Conservation (phyloP, 2,113 vertebrate species). For the Labrus mixtus region DNA sequence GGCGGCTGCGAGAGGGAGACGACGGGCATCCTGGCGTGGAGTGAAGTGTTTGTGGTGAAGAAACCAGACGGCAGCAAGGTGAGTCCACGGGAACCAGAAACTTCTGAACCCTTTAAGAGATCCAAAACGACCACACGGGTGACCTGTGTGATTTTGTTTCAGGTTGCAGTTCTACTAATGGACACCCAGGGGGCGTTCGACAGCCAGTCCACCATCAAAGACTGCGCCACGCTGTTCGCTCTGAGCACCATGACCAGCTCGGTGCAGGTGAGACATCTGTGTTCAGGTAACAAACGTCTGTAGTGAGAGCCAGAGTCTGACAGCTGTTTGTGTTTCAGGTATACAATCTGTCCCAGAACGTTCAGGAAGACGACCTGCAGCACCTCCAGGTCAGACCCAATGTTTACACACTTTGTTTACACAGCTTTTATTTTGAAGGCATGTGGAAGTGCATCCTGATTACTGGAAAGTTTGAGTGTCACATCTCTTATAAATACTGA, state of each 20-base stretch:
- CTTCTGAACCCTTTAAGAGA: no score
- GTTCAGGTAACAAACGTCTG: background rate
- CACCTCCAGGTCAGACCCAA: slow-evolving; percentile 92
- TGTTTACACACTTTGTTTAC: no score
- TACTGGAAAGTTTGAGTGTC: no score
- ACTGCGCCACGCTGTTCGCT: slow-evolving; percentile 98
- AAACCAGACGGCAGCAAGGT: slow-evolving; percentile 94
- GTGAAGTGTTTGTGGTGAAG: slow-evolving; percentile 94
- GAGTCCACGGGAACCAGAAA: background rate
- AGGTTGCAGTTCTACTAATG: slow-evolving; percentile 97
- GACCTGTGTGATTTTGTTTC: background rate
- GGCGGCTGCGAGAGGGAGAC: slow-evolving; percentile 98
- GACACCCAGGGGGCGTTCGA: slow-evolving; percentile 99
- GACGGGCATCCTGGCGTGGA: slow-evolving; percentile 97
- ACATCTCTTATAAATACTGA: no score
- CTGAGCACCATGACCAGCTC: slow-evolving; percentile 99
- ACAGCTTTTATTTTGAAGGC: no score
- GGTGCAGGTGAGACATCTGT: slow-evolving; percentile 87
- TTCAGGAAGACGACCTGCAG: slow-evolving; percentile 98
- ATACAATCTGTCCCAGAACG: slow-evolving; percentile 98
- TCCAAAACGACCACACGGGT: no score
- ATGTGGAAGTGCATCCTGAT: no score
- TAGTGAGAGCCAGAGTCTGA: background rate
- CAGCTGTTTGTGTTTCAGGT: slow-evolving; percentile 83
- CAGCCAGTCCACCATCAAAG: slow-evolving; percentile 99